phyloP scores from a whole-genome alignment of 2,113 vertebrate species.

The Ictalurus furcatus region DNA sequence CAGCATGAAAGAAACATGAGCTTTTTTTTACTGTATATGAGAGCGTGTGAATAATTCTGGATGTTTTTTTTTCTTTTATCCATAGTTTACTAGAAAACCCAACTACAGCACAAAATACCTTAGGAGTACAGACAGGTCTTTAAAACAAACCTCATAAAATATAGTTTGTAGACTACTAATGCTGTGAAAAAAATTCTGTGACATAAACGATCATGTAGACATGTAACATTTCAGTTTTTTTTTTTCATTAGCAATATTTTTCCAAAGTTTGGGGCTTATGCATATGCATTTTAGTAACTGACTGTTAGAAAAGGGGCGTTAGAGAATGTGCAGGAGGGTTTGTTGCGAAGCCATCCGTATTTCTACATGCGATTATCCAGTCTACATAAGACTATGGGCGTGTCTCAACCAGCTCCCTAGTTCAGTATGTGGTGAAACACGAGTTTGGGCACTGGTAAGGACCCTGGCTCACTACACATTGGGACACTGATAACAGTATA shows the following conservation, averaged over 20 bases:
- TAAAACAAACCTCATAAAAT: background rate
- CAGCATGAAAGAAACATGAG: too few relatives aligned
- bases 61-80: background rate
- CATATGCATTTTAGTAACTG: background rate
- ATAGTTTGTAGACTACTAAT: background rate
- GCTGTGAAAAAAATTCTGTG: background rate
- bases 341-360: constrained; percentile 54
- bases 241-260: background rate
- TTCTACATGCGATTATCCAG: constrained; percentile 9
- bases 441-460: too few relatives aligned
- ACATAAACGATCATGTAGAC: background rate
- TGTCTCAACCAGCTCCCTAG: too few relatives aligned
- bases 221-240: background rate
- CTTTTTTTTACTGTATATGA: background rate
- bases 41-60: background rate
- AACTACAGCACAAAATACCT: background rate
- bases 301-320: constrained; percentile 9
- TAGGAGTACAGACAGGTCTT: background rate
- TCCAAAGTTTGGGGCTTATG: background rate
- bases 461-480: too few relatives aligned
- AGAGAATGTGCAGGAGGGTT: constrained; percentile 34
- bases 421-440: too few relatives aligned
- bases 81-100: background rate
- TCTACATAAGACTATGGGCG: background rate
- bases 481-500: too few relatives aligned